phyloP scores from a whole-genome alignment of 2,797 vertebrate genomes.

The Avahi laniger region DNA sequence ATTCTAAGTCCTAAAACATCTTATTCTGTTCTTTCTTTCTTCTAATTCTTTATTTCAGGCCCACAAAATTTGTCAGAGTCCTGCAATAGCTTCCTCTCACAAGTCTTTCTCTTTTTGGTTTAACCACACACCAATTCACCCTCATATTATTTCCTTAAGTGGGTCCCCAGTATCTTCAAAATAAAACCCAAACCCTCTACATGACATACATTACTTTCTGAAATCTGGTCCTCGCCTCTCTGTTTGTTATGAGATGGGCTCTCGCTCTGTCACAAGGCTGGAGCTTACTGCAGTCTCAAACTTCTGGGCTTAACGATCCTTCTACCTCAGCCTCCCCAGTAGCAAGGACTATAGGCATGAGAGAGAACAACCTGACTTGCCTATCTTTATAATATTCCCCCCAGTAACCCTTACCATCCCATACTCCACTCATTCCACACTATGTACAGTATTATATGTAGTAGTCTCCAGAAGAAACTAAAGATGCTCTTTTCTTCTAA shows the following conservation, averaged over 20 bases:
- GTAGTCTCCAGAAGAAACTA: conserved; percentile 25
- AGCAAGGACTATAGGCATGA: background rate
- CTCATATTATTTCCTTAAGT: background rate
- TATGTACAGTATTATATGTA: background rate
- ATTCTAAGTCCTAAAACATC: background rate
- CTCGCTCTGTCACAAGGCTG: background rate
- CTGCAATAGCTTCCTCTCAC: background rate
- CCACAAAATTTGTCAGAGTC: background rate
- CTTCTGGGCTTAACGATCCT: background rate
- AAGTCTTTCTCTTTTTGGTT: background rate
- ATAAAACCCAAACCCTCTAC: conserved; percentile 23
- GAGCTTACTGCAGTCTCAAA: background rate
- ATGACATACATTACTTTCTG: background rate
- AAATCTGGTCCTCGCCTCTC: background rate
- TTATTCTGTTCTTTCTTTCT: conserved; percentile 17
- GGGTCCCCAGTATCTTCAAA: background rate
- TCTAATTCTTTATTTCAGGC: background rate
- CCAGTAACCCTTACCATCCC: background rate
- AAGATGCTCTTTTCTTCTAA: background rate
- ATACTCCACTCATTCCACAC: background rate
- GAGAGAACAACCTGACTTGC: background rate
- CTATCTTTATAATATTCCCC: background rate
- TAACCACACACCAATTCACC: background rate
- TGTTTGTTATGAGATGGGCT: background rate
- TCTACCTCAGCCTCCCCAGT: background rate